Base-by-base conservation (phyloP, 2,113 vertebrate genomes). In the Casuarius casuarius region DNA sequence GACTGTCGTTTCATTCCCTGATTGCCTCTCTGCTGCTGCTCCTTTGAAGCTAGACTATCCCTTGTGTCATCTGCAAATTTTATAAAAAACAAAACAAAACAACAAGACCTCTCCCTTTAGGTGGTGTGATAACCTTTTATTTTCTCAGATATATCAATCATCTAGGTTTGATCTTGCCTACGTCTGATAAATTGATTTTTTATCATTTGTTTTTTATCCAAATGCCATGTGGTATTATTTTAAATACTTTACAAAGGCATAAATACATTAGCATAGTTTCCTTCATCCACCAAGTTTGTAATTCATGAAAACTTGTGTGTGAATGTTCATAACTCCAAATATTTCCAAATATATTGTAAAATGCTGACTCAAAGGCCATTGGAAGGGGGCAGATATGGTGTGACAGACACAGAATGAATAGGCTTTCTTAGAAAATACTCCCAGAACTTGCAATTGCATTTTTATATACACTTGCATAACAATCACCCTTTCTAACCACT, bases 401-500 rank as follows among this genome's bases (percentile, higher is more conserved):
- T 75, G 21, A 28, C 38, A 49, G 79, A 52, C 77, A 61, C 33
- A 73, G 51, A 78, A 40, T 51, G 80, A 90, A 86, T 5, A 2
- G 25, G 20, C 6, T 63, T 79, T 35, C 74, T 63, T 75, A 73
- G 66, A 73, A 87, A 79, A 38, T 38, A 38, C 38, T 38, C 38
- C 38, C 38, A 38, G 38, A 38, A 38, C 38, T 87, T n/a, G 28
- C 44, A 83, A 25, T 66, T 82, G 42, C 51, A 33, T 49, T 79
- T 58, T 46, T 38, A 58, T 80, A 13, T 67, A 40, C 25, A 77
- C 90, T 92, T 91, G 56, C 89, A 71, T 84, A 85, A 89, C 46
- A 94, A 95, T 89, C 56, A 67, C 49, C 19, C 84, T 61, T 48
- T 44, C 72, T 81, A 78, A 65, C n/a, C 84, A 67, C 62, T 95